phyloP scores from a whole-genome alignment of 2,113 vertebrate genomes.

The Chamaetylas fuelleborni region DNA sequence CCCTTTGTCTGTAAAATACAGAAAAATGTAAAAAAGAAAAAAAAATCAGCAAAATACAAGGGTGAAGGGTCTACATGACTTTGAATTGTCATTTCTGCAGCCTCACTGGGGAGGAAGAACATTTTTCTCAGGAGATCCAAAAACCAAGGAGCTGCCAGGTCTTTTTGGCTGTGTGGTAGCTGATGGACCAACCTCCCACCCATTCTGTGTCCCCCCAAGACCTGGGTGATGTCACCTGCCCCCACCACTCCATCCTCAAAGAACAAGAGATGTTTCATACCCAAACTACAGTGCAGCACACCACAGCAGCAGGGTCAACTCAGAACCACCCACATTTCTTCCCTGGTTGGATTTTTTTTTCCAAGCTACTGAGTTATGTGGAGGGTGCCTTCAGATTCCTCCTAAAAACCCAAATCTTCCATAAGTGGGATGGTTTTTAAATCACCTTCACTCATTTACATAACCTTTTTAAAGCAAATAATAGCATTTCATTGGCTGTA shows the following conservation, averaged over 20 bases:
- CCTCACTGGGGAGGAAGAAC: background rate
- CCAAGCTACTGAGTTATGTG: background rate
- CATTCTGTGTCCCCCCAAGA: fast-evolving
- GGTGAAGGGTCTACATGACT: background rate
- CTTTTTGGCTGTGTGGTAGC: background rate
- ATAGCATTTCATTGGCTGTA: background rate
- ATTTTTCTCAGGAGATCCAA: background rate
- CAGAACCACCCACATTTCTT: background rate
- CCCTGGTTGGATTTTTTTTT: background rate
- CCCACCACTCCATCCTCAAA: background rate
- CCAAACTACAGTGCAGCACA: background rate
- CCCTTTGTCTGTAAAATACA: background rate
- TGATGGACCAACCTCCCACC: background rate
- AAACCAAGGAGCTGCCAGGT: background rate
- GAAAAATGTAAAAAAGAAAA: background rate
- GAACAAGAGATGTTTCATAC: background rate
- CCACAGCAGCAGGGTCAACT: fast-evolving
- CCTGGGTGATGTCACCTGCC: background rate
- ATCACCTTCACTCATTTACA: background rate
- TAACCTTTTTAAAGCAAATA: background rate
- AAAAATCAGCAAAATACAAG: background rate
- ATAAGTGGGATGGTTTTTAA: background rate
- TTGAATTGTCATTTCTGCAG: background rate
- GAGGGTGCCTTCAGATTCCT: background rate
- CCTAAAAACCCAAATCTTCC: background rate